These are phyloP conservation scores for Clarias macrocephalus DNA, from an alignment of 2,113 vertebrate genomes.

Conservation along the genomic window DNA sequence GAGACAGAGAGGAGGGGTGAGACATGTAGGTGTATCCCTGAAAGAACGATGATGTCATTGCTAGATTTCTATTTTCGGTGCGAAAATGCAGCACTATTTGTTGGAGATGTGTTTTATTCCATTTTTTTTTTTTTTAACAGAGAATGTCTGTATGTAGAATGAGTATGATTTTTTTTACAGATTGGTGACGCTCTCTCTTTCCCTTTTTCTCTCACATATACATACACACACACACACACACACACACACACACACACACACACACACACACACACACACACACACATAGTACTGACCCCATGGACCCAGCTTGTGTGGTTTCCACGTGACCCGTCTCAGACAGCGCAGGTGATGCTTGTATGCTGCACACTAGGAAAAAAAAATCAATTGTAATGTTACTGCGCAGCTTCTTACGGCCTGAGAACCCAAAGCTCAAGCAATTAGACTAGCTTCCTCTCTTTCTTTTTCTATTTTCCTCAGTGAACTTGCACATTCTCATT, in stretches of 20 bases:
- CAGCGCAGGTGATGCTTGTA: constrained; percentile 45
- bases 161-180: neutral
- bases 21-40: constrained; percentile 22
- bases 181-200: neutral
- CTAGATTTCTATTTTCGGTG: neutral
- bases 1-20: constrained; percentile 11
- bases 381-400: constrained; percentile 56
- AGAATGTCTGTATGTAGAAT: neutral
- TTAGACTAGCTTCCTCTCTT: constrained; percentile 42
- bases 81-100: neutral
- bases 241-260: neutral
- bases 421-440: constrained; percentile 37
- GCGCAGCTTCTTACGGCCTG: constrained; percentile 35
- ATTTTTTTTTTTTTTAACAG: neutral
- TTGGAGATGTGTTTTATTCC: neutral
- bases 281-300: neutral
- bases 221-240: neutral
- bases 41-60: constrained; percentile 51
- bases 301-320: constrained; percentile 10
- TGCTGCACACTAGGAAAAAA: constrained; percentile 40
- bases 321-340: constrained; percentile 38
- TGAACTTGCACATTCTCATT: neutral
- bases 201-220: neutral
- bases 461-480: neutral
- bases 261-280: neutral